Evolutionary conservation across 2,113 vertebrate species (phyloP).

Genomic region (Protomyctophum bolini): DNA sequence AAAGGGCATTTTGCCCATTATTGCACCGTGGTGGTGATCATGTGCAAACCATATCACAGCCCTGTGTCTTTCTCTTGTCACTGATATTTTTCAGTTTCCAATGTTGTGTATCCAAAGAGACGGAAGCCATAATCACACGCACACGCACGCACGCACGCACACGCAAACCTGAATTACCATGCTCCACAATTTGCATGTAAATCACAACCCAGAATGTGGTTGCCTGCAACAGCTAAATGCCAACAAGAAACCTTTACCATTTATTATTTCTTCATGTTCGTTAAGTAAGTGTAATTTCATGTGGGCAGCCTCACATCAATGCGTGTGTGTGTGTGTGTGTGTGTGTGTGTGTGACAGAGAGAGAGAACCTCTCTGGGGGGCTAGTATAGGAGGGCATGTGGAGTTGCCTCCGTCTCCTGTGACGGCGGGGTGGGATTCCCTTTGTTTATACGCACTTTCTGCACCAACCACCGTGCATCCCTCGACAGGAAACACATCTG

Average conservation of each 20-base stretch:
- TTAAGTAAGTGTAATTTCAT: constrained; percentile 21
- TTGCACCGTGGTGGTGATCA: constrained; percentile 62
- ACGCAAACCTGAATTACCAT: constrained; percentile 27
- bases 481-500: constrained; percentile 62
- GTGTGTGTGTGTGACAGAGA: neutral
- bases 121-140: constrained; percentile 23
- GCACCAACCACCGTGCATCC: constrained; percentile 56
- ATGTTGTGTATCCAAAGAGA: constrained; percentile 24
- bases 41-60: constrained; percentile 44
- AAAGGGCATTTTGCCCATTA: constrained; percentile 71
- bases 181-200: constrained; percentile 30
- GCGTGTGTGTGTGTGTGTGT: neutral
- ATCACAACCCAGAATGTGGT: constrained; percentile 36
- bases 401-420: constrained; percentile 49
- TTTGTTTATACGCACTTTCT: constrained; percentile 75
- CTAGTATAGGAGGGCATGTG: constrained; percentile 31
- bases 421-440: constrained; percentile 68
- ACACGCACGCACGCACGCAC: constrained; percentile 3
- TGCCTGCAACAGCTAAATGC: constrained; percentile 28
- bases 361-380: constrained; percentile 31
- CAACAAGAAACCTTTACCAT: constrained; percentile 20
- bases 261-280: too few relatives aligned
- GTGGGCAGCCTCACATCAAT: constrained; percentile 17
- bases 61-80: constrained; percentile 5
- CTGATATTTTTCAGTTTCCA: neutral